phyloP scores from a whole-genome alignment of 1,140 invertebrate genomes.

The Philopotamus ludificatus region DNA sequence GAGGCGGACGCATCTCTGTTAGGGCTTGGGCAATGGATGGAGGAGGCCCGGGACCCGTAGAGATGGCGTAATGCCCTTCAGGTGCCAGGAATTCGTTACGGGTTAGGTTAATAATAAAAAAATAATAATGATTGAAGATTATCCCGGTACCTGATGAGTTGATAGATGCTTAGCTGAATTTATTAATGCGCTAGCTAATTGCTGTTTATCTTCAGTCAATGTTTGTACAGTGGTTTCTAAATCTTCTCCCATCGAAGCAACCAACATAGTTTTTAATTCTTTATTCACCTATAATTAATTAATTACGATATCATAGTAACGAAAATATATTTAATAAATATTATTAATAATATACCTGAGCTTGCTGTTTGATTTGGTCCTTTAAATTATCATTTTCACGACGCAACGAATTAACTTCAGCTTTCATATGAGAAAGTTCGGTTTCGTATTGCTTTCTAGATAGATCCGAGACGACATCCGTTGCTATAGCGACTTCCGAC shows the following conservation, averaged over 20 bases:
- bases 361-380: slow-evolving; percentile 55
- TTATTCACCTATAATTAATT: slow-evolving; percentile 73
- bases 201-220: slow-evolving; percentile 86
- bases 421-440: slow-evolving; percentile 48
- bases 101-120: neutral
- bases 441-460: slow-evolving; percentile 30
- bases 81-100: no score
- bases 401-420: slow-evolving; percentile 46
- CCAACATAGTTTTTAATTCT: slow-evolving; percentile 88
- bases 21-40: no score
- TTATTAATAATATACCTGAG: slow-evolving; percentile 46
- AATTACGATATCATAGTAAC: no score
- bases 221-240: slow-evolving; percentile 83
- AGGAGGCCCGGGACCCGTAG: no score
- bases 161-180: slow-evolving; percentile 81
- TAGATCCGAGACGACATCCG: slow-evolving; percentile 41
- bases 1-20: no score
- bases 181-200: slow-evolving; percentile 79
- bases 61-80: no score
- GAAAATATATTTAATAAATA: neutral
- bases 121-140: neutral
- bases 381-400: slow-evolving; percentile 51
- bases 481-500: slow-evolving; percentile 43
- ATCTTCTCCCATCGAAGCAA: slow-evolving; percentile 93
- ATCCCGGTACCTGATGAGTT: slow-evolving; percentile 66